Conservation (phyloP, 2,888 invertebrate species). For the Colletes collaris region DNA sequence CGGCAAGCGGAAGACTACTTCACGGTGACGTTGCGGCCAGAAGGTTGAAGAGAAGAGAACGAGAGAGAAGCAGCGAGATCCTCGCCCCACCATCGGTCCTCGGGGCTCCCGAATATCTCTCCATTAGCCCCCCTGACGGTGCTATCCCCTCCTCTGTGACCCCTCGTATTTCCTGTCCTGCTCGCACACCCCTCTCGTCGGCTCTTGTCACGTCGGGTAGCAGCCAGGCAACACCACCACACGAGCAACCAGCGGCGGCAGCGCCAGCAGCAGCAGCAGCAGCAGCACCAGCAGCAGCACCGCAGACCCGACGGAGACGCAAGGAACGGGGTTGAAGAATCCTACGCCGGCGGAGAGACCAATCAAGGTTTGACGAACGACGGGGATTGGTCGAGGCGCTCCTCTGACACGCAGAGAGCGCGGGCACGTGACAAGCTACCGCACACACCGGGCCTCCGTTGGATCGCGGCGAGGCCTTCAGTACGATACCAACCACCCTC, state of each 20-base stretch:
- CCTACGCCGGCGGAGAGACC: slow-evolving; percentile 83
- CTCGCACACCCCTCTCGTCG: slow-evolving; percentile 76
- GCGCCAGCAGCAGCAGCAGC: slow-evolving; percentile 50
- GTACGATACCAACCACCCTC: slow-evolving; percentile 83
- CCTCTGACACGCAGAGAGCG: slow-evolving; percentile 82
- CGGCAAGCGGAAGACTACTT: slow-evolving; percentile 70
- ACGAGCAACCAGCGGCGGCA: slow-evolving; percentile 52
- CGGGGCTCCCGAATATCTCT: slow-evolving; percentile 82
- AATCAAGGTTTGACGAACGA: slow-evolving; percentile 85
- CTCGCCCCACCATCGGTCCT: slow-evolving; percentile 73
- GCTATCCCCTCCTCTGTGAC: slow-evolving; percentile 73
- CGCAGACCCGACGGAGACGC: slow-evolving; percentile 70
- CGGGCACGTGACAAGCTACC: slow-evolving; percentile 83
- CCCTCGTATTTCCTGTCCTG: slow-evolving; percentile 62
- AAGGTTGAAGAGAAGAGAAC: slow-evolving; percentile 63
- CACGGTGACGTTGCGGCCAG: slow-evolving; percentile 73
- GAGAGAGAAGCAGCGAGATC: slow-evolving; percentile 52
- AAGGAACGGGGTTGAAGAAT: slow-evolving; percentile 83
- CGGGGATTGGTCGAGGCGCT: slow-evolving; percentile 83
- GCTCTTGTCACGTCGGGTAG: slow-evolving; percentile 78
- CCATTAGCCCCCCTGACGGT: slow-evolving; percentile 81
- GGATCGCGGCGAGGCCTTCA: slow-evolving; percentile 80
- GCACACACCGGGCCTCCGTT: slow-evolving; percentile 81
- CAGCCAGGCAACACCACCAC: slow-evolving; percentile 68
- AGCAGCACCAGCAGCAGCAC: slow-evolving; percentile 52